These are phyloP conservation scores for Tenualosa thibaudeaui DNA, from an alignment of 2,797 vertebrate genomes.

Conservation along the genomic window DNA sequence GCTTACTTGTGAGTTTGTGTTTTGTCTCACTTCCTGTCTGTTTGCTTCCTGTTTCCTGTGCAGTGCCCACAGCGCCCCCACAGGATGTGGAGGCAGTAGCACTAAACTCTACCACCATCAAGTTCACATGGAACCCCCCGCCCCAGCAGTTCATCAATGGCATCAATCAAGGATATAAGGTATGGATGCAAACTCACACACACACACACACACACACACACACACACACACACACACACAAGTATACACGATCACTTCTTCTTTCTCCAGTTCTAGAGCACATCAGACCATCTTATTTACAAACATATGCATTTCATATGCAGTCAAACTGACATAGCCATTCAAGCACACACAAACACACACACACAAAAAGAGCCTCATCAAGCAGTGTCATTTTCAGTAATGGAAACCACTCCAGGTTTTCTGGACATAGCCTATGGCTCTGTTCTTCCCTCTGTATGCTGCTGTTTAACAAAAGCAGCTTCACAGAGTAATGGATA, in stretches of 20 bases:
- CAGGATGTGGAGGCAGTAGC: conserved; percentile 87
- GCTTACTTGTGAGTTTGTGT: too few relatives aligned
- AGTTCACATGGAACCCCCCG: conserved; percentile 90
- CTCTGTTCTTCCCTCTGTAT: not conserved
- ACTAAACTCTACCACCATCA: conserved; percentile 88
- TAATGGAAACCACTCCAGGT: too few relatives aligned
- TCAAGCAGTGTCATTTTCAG: too few relatives aligned
- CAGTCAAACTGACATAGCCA: not conserved
- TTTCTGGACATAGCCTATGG: too few relatives aligned
- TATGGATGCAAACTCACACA: conserved; percentile 54
- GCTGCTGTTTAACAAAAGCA: not conserved
- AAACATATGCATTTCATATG: not conserved
- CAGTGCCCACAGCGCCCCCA: conserved; percentile 92
- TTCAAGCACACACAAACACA: not conserved
- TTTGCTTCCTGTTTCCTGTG: conserved; percentile 30
- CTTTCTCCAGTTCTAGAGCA: not conserved
- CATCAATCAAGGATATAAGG: conserved; percentile 98
- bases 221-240: not conserved
- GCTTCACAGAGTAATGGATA: not conserved
- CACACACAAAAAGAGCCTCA: not conserved
- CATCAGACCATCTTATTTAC: not conserved
- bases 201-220: not conserved
- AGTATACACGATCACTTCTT: not conserved
- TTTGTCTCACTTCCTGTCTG: not conserved
- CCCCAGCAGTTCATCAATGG: conserved; percentile 96